These are phyloP conservation scores for Sinosuthora webbiana DNA, from an alignment of 2,113 vertebrate genomes.

Conservation along the genomic window DNA sequence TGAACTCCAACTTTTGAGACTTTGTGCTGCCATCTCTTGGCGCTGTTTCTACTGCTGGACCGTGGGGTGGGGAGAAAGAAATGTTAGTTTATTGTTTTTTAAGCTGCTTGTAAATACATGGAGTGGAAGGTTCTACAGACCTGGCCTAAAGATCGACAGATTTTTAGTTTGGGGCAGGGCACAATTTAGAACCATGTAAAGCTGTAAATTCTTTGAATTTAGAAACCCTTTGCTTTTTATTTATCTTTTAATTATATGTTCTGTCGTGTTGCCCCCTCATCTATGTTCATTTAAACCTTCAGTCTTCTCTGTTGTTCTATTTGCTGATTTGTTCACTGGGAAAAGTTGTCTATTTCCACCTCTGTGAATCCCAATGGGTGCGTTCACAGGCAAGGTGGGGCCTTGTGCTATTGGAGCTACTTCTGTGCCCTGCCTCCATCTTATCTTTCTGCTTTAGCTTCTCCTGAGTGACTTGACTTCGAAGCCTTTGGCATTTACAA, in stretches of 20 bases:
- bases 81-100: neutral
- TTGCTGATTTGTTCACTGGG: neutral
- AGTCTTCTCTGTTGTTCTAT: neutral
- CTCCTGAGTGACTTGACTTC: neutral
- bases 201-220: neutral
- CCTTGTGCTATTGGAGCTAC: neutral
- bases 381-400: neutral
- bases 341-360: neutral
- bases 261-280: neutral
- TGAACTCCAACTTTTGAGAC: neutral
- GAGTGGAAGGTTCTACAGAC: neutral
- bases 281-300: neutral
- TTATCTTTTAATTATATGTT: neutral
- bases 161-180: neutral
- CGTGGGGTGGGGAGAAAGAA: neutral
- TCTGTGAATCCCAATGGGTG: neutral
- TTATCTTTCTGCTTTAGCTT: neutral
- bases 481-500: neutral
- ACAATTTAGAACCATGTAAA: neutral
- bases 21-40: fast-evolving
- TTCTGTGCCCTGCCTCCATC: neutral
- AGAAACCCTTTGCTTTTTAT: neutral
- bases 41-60: neutral
- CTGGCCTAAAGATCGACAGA: neutral
- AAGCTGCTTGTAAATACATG: neutral